Evolutionary conservation across 1,140 invertebrate genomes (phyloP).

Genomic region (Physella acuta): DNA sequence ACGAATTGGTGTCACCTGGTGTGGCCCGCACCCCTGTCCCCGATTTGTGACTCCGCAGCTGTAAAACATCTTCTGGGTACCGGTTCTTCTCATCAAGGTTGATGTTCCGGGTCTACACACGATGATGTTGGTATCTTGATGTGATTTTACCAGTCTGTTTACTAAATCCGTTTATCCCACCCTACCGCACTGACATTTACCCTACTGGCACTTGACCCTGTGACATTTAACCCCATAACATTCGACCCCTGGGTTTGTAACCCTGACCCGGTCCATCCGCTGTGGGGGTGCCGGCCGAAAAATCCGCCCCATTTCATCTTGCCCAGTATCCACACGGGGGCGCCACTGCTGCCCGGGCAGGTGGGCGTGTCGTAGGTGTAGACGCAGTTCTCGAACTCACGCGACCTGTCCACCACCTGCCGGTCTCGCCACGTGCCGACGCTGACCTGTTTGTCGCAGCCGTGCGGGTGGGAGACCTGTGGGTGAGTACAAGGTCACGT

Average conservation of each 20-base stretch:
- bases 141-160: no score
- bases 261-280: neutral
- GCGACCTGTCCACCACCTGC: conserved; percentile 9
- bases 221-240: no score
- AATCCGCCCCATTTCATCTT: conserved; percentile 19
- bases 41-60: no score
- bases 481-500: no score
- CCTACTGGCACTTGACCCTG: no score
- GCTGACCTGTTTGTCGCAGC: conserved; percentile 18
- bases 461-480: conserved; percentile 23
- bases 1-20: no score
- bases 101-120: no score
- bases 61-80: no score
- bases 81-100: no score
- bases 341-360: conserved; percentile 22
- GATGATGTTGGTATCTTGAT: no score
- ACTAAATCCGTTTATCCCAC: conserved; percentile 12
- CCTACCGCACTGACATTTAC: conserved; percentile 18
- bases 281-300: conserved; percentile 18
- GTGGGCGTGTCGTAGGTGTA: conserved; percentile 24
- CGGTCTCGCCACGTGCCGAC: conserved; percentile 9
- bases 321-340: conserved; percentile 23
- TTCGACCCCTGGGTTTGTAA: no score
- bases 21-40: no score
- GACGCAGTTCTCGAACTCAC: conserved; percentile 18